A percentile compares a stretch with the other conserved stretches of the same genome.
Evolutionary conservation across 2,113 vertebrate species (phyloP).

Genomic region (Oreochromis niloticus): DNA sequence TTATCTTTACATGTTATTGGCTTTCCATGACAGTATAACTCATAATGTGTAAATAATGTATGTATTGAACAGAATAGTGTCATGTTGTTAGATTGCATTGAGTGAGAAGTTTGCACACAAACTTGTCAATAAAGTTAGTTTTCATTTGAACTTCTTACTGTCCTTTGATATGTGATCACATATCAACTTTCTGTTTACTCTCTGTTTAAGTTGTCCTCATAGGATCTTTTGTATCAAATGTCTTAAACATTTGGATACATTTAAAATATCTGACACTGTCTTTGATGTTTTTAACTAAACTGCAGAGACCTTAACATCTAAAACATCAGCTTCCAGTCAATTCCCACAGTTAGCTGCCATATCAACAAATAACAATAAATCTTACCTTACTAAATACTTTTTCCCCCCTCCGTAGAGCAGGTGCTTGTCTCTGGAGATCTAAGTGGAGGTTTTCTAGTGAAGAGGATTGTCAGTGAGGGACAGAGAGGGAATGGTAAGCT

Average conservation of each 20-base stretch:
- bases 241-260: not conserved
- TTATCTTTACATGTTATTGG: not conserved
- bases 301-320: not conserved
- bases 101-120: not conserved
- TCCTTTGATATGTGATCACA: not conserved
- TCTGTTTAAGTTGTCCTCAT: not conserved
- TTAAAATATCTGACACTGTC: not conserved
- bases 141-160: not conserved
- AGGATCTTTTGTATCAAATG: not conserved
- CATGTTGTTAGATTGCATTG: not conserved
- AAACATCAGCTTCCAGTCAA: not conserved
- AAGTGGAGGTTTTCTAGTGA: conserved; percentile 25
- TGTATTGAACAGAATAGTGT: not conserved
- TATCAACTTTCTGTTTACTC: not conserved
- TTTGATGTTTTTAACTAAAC: not conserved
- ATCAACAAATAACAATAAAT: not conserved
- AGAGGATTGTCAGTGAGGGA: conserved; percentile 47
- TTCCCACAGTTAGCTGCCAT: not conserved
- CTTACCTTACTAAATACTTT: conserved; percentile 37
- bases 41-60: not conserved
- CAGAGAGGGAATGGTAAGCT: conserved; percentile 55
- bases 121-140: not conserved
- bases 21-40: not conserved
- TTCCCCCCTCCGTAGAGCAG: not conserved
- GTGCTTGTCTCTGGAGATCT: not conserved